Percentiles rank a stretch among this genome's conserved stretches.
phyloP scores from a whole-genome alignment of 2,888 invertebrate species.

The Thumatha senex region DNA sequence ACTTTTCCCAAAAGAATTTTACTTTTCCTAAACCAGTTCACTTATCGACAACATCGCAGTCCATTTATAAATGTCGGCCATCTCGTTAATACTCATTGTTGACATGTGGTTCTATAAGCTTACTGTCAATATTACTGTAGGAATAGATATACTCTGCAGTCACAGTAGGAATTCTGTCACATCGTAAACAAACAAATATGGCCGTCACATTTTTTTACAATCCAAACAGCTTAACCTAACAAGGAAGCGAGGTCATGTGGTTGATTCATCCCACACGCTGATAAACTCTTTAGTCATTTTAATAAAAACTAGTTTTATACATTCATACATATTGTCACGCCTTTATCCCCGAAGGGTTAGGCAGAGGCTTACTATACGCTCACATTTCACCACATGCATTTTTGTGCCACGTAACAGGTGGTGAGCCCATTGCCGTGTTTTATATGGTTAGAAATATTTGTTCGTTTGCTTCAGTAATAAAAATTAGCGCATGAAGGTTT shows the following conservation, averaged over 20 bases:
- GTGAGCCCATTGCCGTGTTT: too few relatives aligned
- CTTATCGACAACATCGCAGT: too few relatives aligned
- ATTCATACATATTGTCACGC: too few relatives aligned
- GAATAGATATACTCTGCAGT: not conserved
- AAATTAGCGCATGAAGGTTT: too few relatives aligned
- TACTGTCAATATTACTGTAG: slow-evolving; percentile 16
- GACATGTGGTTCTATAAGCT: slow-evolving; percentile 13
- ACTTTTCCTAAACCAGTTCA: too few relatives aligned
- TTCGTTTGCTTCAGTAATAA: too few relatives aligned
- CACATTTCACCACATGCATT: too few relatives aligned
- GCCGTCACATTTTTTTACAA: slow-evolving; percentile 13
- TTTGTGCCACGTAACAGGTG: too few relatives aligned
- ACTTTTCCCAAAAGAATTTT: too few relatives aligned
- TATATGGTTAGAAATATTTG: not conserved
- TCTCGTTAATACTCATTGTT: slow-evolving; percentile 21
- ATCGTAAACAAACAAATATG: slow-evolving; percentile 12
- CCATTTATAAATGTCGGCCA: not conserved
- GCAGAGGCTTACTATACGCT: too few relatives aligned
- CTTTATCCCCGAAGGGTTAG: too few relatives aligned
- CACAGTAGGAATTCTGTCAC: slow-evolving; percentile 16
- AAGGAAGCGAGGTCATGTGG: slow-evolving; percentile 35
- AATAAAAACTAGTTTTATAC: slow-evolving; percentile 7
- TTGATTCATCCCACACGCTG: slow-evolving; percentile 27
- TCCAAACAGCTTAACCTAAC: slow-evolving; percentile 26
- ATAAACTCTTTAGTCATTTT: slow-evolving; percentile 25